A percentile compares a stretch with the other conserved stretches of the same genome.
phyloP scores from a whole-genome alignment of 2,113 vertebrate species.

The Pagrus major region DNA sequence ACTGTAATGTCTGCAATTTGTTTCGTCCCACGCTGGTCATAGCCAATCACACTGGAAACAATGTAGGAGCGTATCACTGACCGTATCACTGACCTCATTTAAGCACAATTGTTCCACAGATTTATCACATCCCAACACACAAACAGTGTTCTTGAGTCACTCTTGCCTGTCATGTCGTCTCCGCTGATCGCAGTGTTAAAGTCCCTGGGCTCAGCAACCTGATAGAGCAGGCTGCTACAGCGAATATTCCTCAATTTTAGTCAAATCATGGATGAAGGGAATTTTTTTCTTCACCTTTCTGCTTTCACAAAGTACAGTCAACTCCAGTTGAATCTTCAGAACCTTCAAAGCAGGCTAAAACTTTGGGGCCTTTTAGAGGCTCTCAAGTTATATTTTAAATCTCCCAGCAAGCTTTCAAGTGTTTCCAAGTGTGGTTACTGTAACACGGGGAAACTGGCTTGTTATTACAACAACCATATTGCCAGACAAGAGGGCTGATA shows the following conservation, averaged over 20 bases:
- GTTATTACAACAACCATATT: not conserved
- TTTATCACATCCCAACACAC: slow-evolving; percentile 44
- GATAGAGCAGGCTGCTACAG: slow-evolving; percentile 24
- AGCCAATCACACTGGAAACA: slow-evolving; percentile 35
- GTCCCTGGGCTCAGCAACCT: slow-evolving; percentile 39
- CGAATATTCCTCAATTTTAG: slow-evolving; percentile 1
- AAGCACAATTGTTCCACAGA: slow-evolving; percentile 43
- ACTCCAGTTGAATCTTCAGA: slow-evolving; percentile 23
- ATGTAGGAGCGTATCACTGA: slow-evolving; percentile 41
- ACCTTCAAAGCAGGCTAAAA: slow-evolving; percentile 8
- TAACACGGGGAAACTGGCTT: slow-evolving; percentile 14
- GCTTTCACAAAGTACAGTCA: slow-evolving; percentile 29
- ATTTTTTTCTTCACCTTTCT: slow-evolving; percentile 19
- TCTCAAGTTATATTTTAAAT: slow-evolving; percentile 32
- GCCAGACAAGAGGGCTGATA: not conserved
- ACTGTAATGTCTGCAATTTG: slow-evolving; percentile 49
- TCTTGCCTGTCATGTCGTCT: slow-evolving; percentile 57
- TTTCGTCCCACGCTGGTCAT: slow-evolving; percentile 49
- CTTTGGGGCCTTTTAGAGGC: slow-evolving; percentile 20
- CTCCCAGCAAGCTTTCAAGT: slow-evolving; percentile 23
- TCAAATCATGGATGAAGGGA: slow-evolving; percentile 34
- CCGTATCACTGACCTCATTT: slow-evolving; percentile 48
- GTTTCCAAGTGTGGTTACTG: slow-evolving; percentile 46
- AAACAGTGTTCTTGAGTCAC: slow-evolving; percentile 61
- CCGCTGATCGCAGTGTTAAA: slow-evolving; percentile 24